Evolutionary conservation across 2,888 invertebrate genomes (phyloP).

Genomic region (Chrysina gloriosa): DNA sequence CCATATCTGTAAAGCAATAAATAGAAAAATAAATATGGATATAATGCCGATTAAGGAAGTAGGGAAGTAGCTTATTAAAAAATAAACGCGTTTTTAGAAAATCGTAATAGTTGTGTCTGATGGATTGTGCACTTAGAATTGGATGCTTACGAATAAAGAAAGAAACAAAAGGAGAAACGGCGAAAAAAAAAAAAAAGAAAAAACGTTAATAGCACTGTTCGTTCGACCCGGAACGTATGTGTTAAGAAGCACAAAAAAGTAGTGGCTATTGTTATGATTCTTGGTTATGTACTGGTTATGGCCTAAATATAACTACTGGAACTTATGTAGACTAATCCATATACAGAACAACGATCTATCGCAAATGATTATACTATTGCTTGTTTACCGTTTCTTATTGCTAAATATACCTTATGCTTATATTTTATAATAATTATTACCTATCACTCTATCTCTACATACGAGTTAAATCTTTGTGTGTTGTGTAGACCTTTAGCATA

Average conservation of each 20-base stretch:
- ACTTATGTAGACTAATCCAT: constrained; percentile 66
- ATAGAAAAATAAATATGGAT: constrained; percentile 25
- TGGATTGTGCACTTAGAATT: constrained; percentile 16
- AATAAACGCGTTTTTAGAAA: constrained; percentile 20
- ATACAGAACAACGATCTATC: constrained; percentile 67
- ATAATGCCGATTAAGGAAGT: constrained; percentile 23
- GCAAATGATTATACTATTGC: constrained; percentile 60
- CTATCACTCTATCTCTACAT: constrained; percentile 62
- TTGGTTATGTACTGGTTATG: constrained; percentile 37
- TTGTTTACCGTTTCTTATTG: constrained; percentile 64
- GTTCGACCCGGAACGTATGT: constrained; percentile 17
- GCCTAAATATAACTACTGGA: constrained; percentile 55
- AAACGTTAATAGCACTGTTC: constrained; percentile 32
- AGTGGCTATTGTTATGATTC: constrained; percentile 34
- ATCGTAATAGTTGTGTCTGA: constrained; percentile 31
- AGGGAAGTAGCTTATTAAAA: constrained; percentile 30
- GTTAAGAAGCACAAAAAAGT: constrained; percentile 27
- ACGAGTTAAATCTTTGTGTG: constrained; percentile 66
- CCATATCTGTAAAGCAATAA: constrained; percentile 33
- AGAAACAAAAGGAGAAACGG: background rate
- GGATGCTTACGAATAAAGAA: background rate
- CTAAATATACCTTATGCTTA: constrained; percentile 58
- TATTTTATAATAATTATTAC: constrained; percentile 56
- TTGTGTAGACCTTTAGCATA: constrained; percentile 66
- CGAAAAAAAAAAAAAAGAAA: background rate